Conservation (phyloP, 2,888 invertebrate species). For the Leptinotarsa rubiginosa region DNA sequence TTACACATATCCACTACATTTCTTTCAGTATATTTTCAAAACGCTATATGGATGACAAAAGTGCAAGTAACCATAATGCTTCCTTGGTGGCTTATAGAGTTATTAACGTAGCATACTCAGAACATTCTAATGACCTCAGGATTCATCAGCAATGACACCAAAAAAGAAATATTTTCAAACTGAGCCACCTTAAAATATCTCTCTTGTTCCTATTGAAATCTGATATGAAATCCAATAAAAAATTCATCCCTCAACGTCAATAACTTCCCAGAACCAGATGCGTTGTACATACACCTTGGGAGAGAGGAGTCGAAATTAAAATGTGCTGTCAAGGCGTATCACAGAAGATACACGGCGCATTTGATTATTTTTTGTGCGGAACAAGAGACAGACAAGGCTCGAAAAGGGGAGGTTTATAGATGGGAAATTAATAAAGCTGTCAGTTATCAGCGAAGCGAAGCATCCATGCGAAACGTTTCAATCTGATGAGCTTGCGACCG, state of each 20-base stretch:
- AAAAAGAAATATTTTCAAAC: no score
- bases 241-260: slow-evolving; percentile 25
- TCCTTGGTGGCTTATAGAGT: no score
- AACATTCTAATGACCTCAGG: no score
- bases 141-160: no score
- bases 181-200: no score
- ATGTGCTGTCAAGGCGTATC: slow-evolving; percentile 44
- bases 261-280: slow-evolving; percentile 33
- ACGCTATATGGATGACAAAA: no score
- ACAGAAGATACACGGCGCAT: slow-evolving; percentile 46
- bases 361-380: slow-evolving; percentile 55
- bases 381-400: slow-evolving; percentile 51
- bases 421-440: slow-evolving; percentile 83
- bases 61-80: no score
- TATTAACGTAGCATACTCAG: no score
- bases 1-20: no score
- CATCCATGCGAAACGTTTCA: slow-evolving; percentile 68
- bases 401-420: slow-evolving; percentile 60
- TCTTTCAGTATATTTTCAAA: no score
- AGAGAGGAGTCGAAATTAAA: slow-evolving; percentile 38
- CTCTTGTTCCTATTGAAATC: neutral
- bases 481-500: slow-evolving; percentile 60
- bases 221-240: neutral
- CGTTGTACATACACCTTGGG: slow-evolving; percentile 26
- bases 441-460: slow-evolving; percentile 71